A percentile compares a stretch with the other conserved stretches of the same genome.
Conservation (phyloP, 2,797 vertebrate genomes). For the Eidolon dupreanum region DNA sequence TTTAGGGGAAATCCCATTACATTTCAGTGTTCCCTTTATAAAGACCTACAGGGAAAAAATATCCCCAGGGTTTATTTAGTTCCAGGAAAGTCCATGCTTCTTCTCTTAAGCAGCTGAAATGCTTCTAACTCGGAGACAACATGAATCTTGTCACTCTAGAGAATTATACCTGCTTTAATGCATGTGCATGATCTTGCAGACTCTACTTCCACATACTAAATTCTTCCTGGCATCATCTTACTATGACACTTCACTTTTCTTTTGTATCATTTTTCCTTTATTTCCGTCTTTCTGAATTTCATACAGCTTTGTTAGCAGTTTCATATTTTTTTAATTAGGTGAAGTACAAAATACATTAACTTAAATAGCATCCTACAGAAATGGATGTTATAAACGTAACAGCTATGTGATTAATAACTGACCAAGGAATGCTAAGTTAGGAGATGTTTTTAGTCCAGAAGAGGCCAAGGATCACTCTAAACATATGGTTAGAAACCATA, state of each 20-base stretch:
- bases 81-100: not conserved
- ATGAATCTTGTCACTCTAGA: not conserved
- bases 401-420: not conserved
- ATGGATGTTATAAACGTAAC: not conserved
- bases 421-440: not conserved
- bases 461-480: not conserved
- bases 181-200: rapidly evolving
- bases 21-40: not conserved
- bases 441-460: not conserved
- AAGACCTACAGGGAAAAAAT: not conserved
- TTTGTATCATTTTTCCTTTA: not conserved
- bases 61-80: not conserved
- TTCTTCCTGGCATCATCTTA: not conserved
- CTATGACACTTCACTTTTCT: not conserved
- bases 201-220: not conserved
- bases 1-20: not conserved
- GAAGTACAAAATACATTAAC: not conserved
- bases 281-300: not conserved
- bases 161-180: not conserved
- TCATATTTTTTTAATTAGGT: not conserved
- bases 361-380: not conserved
- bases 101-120: not conserved
- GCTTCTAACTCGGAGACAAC: not conserved
- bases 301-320: not conserved
- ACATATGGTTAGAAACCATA: no score